Conservation (phyloP, 2,113 vertebrate genomes). For the Oryzias woworae region DNA sequence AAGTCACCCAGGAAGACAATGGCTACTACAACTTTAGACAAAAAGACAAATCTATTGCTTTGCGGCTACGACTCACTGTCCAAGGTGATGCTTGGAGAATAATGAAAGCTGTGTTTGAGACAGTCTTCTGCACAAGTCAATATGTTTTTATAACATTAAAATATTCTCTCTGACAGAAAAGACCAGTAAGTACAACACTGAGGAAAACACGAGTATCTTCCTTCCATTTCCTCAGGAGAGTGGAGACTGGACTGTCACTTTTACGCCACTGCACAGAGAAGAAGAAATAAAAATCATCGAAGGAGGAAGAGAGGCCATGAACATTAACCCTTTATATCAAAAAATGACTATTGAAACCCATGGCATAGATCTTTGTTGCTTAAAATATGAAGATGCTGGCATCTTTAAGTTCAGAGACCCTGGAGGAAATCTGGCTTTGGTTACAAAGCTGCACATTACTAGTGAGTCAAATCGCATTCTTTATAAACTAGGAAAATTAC, state of each 20-base stretch:
- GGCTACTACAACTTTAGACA: constrained; percentile 51
- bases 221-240: fast-evolving
- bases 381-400: constrained; percentile 16
- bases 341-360: fast-evolving
- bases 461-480: constrained; percentile 31
- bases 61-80: constrained; percentile 10
- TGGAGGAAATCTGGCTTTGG: constrained; percentile 15
- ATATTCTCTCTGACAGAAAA: constrained; percentile 32
- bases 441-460: background rate
- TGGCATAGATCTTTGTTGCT: background rate
- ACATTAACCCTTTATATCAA: fast-evolving
- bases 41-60: background rate
- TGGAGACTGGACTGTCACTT: constrained; percentile 5
- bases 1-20: constrained; percentile 26
- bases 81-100: constrained; percentile 30
- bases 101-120: background rate
- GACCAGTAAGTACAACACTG: fast-evolving
- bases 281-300: background rate
- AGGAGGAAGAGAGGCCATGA: fast-evolving
- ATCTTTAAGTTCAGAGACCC: constrained; percentile 34
- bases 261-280: fast-evolving
- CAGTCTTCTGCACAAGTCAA: background rate
- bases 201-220: fast-evolving
- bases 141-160: background rate
- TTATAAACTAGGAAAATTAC: background rate